Evolutionary conservation across 2,888 invertebrate species (phyloP).

Genomic region (Heliconius ismenius): DNA sequence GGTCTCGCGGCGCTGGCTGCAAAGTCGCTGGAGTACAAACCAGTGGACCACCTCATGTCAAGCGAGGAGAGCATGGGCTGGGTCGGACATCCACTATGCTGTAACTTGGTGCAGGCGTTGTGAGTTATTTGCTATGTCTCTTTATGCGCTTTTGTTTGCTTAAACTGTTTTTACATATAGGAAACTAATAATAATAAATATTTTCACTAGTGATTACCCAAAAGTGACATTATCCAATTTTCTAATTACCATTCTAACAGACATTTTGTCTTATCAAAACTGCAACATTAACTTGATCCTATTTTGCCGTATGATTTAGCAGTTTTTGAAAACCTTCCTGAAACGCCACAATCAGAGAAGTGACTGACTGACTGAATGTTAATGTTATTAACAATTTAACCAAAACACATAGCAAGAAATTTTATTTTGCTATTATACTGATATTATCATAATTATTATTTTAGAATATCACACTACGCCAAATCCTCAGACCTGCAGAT

Average conservation of each 20-base stretch:
- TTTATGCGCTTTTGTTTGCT: not conserved
- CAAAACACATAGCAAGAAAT: too few relatives aligned
- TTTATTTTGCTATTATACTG: not conserved
- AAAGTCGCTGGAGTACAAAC: slow-evolving; percentile 66
- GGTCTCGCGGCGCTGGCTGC: slow-evolving; percentile 89
- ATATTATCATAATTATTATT: slow-evolving; percentile 46
- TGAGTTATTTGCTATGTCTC: slow-evolving; percentile 68
- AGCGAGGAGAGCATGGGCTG: slow-evolving; percentile 88
- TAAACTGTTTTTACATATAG: not conserved
- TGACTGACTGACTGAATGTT: too few relatives aligned
- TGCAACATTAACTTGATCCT: not conserved
- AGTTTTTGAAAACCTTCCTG: too few relatives aligned
- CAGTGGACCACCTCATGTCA: slow-evolving; percentile 66
- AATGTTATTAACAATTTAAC: too few relatives aligned
- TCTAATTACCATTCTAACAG: not conserved
- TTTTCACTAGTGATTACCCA: too few relatives aligned
- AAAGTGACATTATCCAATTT: too few relatives aligned
- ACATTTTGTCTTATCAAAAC: not conserved
- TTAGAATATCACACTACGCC: slow-evolving; percentile 90
- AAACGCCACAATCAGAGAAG: too few relatives aligned
- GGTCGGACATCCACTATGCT: slow-evolving; percentile 93
- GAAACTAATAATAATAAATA: too few relatives aligned
- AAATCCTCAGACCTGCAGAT: slow-evolving; percentile 93
- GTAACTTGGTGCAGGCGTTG: slow-evolving; percentile 92
- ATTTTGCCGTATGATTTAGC: too few relatives aligned